Evolutionary conservation across 2,797 vertebrate species (phyloP).

Genomic region (Sparus aurata): DNA sequence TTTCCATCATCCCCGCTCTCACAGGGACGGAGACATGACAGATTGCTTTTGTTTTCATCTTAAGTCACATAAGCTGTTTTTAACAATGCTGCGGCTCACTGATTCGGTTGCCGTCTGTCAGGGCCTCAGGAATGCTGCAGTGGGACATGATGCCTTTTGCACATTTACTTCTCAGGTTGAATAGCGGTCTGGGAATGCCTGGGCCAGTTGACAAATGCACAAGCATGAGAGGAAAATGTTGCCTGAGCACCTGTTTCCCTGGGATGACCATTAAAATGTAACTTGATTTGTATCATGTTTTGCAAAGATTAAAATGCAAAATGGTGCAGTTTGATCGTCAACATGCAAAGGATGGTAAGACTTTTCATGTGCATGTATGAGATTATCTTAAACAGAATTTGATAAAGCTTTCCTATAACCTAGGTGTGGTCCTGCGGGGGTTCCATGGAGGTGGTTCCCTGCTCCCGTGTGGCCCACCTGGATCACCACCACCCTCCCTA

Average conservation of each 20-base stretch:
- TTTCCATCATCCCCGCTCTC: not conserved
- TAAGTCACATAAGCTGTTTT: constrained; percentile 8
- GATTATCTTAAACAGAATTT: too few relatives aligned
- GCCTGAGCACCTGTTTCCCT: constrained; percentile 16
- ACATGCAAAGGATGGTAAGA: not conserved
- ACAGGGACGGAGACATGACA: constrained; percentile 6
- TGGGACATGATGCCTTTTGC: constrained; percentile 60
- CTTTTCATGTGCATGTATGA: not conserved
- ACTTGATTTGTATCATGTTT: not conserved
- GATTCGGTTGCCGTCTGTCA: constrained; percentile 49
- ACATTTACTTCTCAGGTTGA: constrained; percentile 54
- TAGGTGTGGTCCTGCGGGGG: constrained; percentile 95
- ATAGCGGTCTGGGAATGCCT: constrained; percentile 58
- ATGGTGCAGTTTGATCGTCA: not conserved
- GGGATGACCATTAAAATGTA: not conserved
- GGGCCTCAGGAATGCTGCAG: constrained; percentile 52
- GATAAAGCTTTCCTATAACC: not conserved
- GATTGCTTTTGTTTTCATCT: constrained; percentile 12
- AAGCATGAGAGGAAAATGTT: constrained; percentile 29
- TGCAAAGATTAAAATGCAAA: not conserved
- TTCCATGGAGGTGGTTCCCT: constrained; percentile 91
- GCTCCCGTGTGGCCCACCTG: constrained; percentile 90
- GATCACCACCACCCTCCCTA: constrained; percentile 71
- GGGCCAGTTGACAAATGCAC: constrained; percentile 8
- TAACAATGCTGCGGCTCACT: constrained; percentile 3